Percentiles rank a stretch among this genome's conserved stretches.
Conservation (phyloP, 2,888 invertebrate species). For the Rhaphigaster nebulosa region DNA sequence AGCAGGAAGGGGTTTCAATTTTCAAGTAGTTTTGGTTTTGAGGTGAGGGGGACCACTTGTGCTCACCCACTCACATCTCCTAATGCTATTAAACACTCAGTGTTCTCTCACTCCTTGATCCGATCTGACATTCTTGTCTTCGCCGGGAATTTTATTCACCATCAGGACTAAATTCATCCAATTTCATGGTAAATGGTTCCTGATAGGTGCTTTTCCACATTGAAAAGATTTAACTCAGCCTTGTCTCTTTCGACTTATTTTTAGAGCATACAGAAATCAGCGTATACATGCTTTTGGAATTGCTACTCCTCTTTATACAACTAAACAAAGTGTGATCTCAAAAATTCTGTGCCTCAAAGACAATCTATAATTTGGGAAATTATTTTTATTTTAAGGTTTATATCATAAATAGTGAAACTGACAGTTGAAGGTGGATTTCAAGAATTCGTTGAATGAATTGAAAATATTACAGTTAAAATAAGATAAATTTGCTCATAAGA, state of each 20-base stretch:
- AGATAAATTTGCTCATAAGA: too few species aligned
- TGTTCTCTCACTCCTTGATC: background rate
- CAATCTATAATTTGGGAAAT: too few species aligned
- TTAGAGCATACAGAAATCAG: background rate
- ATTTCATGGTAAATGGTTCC: background rate
- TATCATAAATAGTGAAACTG: too few species aligned
- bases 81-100: constrained; percentile 27
- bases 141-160: background rate
- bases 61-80: background rate
- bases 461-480: too few species aligned
- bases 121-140: background rate
- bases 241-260: background rate
- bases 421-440: too few species aligned
- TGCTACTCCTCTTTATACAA: too few species aligned
- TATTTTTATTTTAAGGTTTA: too few species aligned
- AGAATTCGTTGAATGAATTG: too few species aligned
- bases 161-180: background rate
- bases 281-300: too few species aligned
- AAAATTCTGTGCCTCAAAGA: too few species aligned
- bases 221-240: background rate
- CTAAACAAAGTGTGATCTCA: too few species aligned
- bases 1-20: background rate
- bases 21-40: constrained; percentile 37
- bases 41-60: background rate
- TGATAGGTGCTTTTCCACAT: background rate